Percentiles rank a stretch among this genome's conserved stretches.
Conservation (phyloP, 2,113 vertebrate species). For the Sardina pilchardus region DNA sequence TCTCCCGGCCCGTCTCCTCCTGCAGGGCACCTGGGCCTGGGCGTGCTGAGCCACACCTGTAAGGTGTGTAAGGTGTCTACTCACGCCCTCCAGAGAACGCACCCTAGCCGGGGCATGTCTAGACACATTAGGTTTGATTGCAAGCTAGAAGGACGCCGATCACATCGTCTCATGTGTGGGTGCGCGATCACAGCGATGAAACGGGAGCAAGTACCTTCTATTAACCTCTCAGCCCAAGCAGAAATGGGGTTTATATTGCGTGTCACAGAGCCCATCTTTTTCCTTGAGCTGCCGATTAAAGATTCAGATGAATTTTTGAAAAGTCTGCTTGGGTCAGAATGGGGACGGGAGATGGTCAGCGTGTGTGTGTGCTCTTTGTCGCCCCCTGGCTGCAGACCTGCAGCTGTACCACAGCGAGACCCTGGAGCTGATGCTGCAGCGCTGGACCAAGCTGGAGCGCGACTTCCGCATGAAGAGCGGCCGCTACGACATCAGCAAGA, state of each 20-base stretch:
- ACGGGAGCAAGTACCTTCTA: background rate
- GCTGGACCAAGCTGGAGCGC: conserved; percentile 93
- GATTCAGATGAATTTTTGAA: background rate
- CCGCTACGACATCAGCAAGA: conserved; percentile 98
- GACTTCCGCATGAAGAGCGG: conserved; percentile 93
- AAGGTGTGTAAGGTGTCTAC: too few species aligned
- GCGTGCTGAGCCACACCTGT: background rate
- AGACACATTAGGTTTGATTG: background rate
- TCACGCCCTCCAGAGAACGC: too few species aligned
- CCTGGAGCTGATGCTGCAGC: conserved; percentile 93
- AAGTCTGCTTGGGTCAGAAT: background rate
- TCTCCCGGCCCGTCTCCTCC: background rate
- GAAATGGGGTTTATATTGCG: background rate
- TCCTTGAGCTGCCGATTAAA: background rate
- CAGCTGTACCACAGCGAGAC: conserved; percentile 97
- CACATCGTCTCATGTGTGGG: background rate
- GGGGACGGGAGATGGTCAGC: background rate
- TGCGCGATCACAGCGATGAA: background rate
- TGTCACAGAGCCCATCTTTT: background rate
- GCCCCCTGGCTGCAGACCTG: conserved; percentile 69
- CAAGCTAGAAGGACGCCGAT: background rate
- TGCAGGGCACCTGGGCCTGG: background rate
- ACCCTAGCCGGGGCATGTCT: too few species aligned
- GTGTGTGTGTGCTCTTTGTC: background rate
- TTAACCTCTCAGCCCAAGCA: background rate